Evolutionary conservation across 2,797 vertebrate species (phyloP).

Genomic region (Myotis daubentonii): DNA sequence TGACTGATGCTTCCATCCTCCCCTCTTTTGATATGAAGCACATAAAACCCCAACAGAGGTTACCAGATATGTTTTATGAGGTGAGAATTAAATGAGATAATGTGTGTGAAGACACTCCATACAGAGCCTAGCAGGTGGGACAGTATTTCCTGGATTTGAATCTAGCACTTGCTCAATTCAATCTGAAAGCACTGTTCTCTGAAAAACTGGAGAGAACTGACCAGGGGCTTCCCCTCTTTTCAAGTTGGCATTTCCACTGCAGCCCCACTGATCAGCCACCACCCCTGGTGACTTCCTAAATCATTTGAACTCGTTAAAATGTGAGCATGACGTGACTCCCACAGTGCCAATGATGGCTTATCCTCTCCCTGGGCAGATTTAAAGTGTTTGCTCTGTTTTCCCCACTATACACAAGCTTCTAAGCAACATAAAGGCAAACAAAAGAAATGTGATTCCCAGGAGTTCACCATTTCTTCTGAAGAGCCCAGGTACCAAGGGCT

Average conservation of each 20-base stretch:
- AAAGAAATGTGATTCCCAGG: conserved; percentile 19
- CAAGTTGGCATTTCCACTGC: not conserved
- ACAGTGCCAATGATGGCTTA: not conserved
- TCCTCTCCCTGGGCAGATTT: not conserved
- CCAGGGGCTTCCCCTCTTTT: not conserved
- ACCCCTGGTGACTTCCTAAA: not conserved
- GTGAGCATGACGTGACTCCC: not conserved
- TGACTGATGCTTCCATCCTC: not conserved
- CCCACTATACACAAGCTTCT: not conserved
- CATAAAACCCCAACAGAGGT: not conserved
- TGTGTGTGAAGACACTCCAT: not conserved
- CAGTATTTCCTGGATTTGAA: not conserved
- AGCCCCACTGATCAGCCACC: not conserved
- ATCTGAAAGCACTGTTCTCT: not conserved
- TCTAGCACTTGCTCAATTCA: not conserved
- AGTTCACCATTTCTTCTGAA: conserved; percentile 1
- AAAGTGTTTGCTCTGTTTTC: not conserved
- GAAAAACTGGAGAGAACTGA: not conserved
- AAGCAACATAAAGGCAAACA: conserved; percentile 2
- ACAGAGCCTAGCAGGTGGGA: not conserved
- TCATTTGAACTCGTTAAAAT: not conserved
- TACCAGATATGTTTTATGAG: not conserved
- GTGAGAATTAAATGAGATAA: conserved; percentile 16
- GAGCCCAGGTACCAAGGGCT: conserved; percentile 4
- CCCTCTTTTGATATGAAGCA: not conserved